These are phyloP conservation scores for Steinernema carpocapsae DNA, from an alignment of 2,888 invertebrate genomes.

Conservation along the genomic window DNA sequence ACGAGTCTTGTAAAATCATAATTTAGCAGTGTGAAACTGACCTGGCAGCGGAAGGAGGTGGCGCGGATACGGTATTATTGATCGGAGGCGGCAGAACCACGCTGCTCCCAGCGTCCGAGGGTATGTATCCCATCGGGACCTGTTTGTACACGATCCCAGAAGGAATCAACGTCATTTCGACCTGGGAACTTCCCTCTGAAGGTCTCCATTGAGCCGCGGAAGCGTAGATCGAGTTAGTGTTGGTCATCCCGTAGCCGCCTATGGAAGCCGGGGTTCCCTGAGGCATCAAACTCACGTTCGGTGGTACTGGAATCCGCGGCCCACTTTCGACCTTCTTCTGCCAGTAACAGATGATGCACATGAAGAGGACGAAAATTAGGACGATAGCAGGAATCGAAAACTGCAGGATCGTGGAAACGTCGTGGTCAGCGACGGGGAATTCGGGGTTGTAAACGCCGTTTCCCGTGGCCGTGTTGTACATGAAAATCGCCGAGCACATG, in stretches of 20 bases:
- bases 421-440: background rate
- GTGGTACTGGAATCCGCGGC: constrained; percentile 9
- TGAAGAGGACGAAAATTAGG: background rate
- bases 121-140: background rate
- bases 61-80: constrained; percentile 39
- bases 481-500: background rate
- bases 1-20: background rate
- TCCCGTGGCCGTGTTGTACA: constrained; percentile 4
- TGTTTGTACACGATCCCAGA: background rate
- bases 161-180: constrained; percentile 3
- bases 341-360: constrained; percentile 38
- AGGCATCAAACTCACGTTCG: constrained; percentile 3
- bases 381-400: background rate
- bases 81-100: constrained; percentile 32
- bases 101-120: constrained; percentile 19
- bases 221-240: constrained; percentile 9
- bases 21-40: background rate
- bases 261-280: constrained; percentile 12
- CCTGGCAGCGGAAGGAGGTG: constrained; percentile 48
- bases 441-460: background rate
- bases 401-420: background rate
- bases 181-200: background rate
- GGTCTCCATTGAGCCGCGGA: background rate
- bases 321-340: constrained; percentile 21
- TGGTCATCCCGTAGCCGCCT: background rate